Conservation (phyloP, 2,113 vertebrate species). For the Pantherophis guttatus region DNA sequence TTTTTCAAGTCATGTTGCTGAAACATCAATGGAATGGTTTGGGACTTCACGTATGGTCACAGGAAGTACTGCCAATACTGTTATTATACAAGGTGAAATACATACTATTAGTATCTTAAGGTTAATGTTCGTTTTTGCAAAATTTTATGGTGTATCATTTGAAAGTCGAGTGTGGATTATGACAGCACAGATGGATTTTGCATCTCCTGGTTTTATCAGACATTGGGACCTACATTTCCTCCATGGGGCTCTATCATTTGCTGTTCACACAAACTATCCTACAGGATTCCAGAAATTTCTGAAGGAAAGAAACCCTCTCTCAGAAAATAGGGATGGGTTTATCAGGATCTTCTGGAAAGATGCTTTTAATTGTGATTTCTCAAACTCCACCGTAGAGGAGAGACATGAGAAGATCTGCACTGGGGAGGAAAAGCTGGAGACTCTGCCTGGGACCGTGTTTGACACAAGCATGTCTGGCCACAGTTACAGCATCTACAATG, state of each 20-base stretch:
- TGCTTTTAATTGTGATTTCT: not conserved
- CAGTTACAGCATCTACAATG: too few species aligned
- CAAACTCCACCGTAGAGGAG: not conserved
- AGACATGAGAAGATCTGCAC: not conserved
- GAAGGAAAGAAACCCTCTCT: not conserved
- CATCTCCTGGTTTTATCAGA: too few species aligned
- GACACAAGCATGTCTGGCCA: too few species aligned
- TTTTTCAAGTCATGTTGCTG: not conserved
- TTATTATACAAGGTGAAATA: not conserved
- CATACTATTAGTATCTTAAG: not conserved
- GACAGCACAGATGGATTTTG: not conserved
- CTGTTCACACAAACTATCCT: not conserved
- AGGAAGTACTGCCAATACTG: not conserved
- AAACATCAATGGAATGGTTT: not conserved
- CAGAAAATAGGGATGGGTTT: not conserved
- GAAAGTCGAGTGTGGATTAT: not conserved
- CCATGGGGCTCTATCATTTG: not conserved
- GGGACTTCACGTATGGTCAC: not conserved
- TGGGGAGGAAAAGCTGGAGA: not conserved
- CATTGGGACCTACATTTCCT: not conserved
- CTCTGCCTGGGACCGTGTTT: not conserved
- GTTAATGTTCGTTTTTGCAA: too few species aligned
- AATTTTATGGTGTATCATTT: not conserved
- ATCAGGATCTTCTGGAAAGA: not conserved
- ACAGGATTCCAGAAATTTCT: not conserved